Evolutionary conservation across 2,797 vertebrate species (phyloP), one percentile per base, ranked within the genome.

Genomic region (Euthynnus affinis): DNA sequence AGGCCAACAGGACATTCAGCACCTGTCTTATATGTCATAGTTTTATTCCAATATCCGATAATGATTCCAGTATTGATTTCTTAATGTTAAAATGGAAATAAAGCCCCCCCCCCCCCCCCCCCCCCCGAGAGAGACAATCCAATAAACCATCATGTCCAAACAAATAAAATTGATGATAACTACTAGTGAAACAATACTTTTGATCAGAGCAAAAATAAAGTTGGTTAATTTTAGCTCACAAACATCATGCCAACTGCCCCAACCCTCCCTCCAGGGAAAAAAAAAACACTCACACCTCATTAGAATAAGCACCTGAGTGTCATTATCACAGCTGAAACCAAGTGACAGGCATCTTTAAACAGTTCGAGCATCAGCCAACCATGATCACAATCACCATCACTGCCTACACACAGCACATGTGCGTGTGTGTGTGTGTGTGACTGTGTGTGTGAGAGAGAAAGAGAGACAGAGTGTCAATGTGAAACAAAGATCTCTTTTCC

Each of bases 271-370:
- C 32, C 42, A 5, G 1, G 1, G 2, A 40, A 2, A 46, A 48
- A 4, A 78, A 73, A 69, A 55, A 63, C 59, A n/a, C 62, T 72
- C 75, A 29, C 74, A 56, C 37, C 76, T 85, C 78, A 74, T 88
- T 80, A 83, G 23, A 78, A 68, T 8, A 65, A 84, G 67, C 93
- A 93, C 90, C 91, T 93, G 92, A 81, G 84, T 77, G 88, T 93
- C 87, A 87, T 92, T 90, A 91, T 88, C 84, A 66, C 76, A 85
- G 85, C 83, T 61, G 83, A 89, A 76, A 68, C 71, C 82, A 57
- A 82, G 79, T 40, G 73, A 72, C 73, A 85, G 77, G 55, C 60
- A 44, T 82, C 78, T 76, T 83, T 84, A 81, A 80, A 82, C 68
- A 55, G 70, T 62, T 85, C 32, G 65, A 62, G 71, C 70, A 76